Base-by-base conservation (phyloP, 2,113 vertebrate species). In the Zosterops japonicus region DNA sequence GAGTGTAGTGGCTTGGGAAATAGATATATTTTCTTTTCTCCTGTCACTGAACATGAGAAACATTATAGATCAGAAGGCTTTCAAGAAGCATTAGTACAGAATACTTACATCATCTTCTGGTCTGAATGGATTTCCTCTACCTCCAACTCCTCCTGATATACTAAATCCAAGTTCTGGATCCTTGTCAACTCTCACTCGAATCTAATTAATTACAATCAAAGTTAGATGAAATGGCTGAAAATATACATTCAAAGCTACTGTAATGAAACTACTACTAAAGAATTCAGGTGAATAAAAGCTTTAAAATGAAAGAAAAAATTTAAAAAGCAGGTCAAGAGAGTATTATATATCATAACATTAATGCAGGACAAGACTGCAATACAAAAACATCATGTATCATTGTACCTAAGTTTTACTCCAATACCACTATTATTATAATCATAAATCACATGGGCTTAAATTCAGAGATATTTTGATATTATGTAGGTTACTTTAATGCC, bases 141-240 rank as follows among this genome's bases (percentile, higher is more conserved):
- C 99, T 63, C 99, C 99, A 50, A 99, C 97, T 96, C 99, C 99
- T 97, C 99, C 99, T 44, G 99, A 99, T 98, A 99, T 99, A 97
- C 99, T 99, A 98, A 99, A 99, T 90, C 99, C 99, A 95, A 99
- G 98, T 97, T 99, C 99, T 56, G 99, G 99, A 96, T 99, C 99
- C 97, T 99, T 99, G 97, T 99, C 98, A 88, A 99, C 96, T 96
- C 98, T 99, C 94, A 99, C 98, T 86, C 98, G 98, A 91, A 99
- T 98, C 99, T 99, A 97, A 93, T 92, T 97, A 69, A 79, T 83
- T 89, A 94, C 14, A 77, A 84, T 23, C 33, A 93, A 93, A 91
- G 83, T 92, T 84, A 96, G 87, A 88, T 20, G 16, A 88, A 89
- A 6, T 70, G 52, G 18, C 23, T 88, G 46, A 96, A 95, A 93